Evolutionary conservation across 2,797 vertebrate genomes (phyloP), one percentile per base, ranked within the genome.

Genomic region (Schizopygopsis pylzovi): DNA sequence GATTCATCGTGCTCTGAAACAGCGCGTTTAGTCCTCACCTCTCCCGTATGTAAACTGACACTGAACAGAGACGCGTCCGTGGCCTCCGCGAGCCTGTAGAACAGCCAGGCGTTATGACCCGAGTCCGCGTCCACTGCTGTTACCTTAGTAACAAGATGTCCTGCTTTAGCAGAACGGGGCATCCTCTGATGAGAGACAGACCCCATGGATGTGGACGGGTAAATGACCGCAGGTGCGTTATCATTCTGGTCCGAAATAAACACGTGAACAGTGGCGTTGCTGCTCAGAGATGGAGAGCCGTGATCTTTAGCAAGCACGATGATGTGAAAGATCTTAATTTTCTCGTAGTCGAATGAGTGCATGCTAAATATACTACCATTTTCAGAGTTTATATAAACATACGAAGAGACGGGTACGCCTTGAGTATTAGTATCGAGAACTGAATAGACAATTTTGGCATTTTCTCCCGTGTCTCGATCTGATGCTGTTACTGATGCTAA

Each of bases 91-190:
- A 90, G 77, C 20, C 84, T 87, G 78, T 91, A 91, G 7, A 86
- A 90, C 82, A 95, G 92, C 90, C 93, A 94, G 56, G 94, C 94
- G 85, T 95, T 95, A 80, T 95, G 94, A 52, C 94, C 95, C 18
- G 94, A 95, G 87, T 95, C 95, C 39, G 94, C 90, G 86, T 95
- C 95, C 91, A 95, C 93, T 81, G 94, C 94, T 0, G 93, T 92
- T 88, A 95, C 92, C 83, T 95, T 95, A 77, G 94, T 95, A 68
- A 94, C 92, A 1, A 95, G 89, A 89, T 94, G 93, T 28, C 93
- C 94, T 39, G 92, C 92, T 77, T 93, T 93, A 67, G 93, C 91
- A 8, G 91, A 94, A 16, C 92, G 92, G 81, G 92, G 83, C 81
- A 90, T 83, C 71, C 83, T 91, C 81, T 92, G 89, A 81, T 89